Evolutionary conservation across 2,888 invertebrate species (phyloP).

Genomic region (Sylvicola cinctus): DNA sequence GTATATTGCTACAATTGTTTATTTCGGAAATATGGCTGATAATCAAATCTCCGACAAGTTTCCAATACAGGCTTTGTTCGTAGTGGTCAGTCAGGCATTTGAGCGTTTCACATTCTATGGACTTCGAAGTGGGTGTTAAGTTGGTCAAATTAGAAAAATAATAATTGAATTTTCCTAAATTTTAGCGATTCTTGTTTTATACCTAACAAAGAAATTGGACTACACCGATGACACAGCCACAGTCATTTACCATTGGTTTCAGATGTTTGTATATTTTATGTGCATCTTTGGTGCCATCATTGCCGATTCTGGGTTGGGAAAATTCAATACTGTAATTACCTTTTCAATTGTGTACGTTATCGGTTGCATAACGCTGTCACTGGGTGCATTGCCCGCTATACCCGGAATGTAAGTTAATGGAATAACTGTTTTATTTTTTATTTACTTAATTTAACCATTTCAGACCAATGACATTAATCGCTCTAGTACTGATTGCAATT

Average conservation of each 20-base stretch:
- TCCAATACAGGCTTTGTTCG: slow-evolving; percentile 79
- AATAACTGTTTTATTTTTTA: background rate
- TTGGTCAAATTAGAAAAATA: background rate
- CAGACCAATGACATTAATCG: slow-evolving; percentile 34
- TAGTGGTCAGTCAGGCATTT: slow-evolving; percentile 83
- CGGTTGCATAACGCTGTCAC: slow-evolving; percentile 44
- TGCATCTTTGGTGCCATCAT: slow-evolving; percentile 59
- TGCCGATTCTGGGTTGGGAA: slow-evolving; percentile 61
- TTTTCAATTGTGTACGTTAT: slow-evolving; percentile 49
- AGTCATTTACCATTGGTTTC: slow-evolving; percentile 51
- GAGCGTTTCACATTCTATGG: slow-evolving; percentile 91
- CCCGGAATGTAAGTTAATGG: slow-evolving; percentile 26
- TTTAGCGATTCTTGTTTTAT: slow-evolving; percentile 61
- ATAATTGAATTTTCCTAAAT: slow-evolving; percentile 15
- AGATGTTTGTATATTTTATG: slow-evolving; percentile 52
- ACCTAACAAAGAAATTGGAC: slow-evolving; percentile 40
- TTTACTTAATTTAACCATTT: background rate
- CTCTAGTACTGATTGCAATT: slow-evolving; percentile 45
- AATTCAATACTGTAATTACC: slow-evolving; percentile 53
- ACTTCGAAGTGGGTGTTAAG: slow-evolving; percentile 63
- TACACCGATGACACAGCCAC: slow-evolving; percentile 44
- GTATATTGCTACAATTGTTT: too few relatives aligned
- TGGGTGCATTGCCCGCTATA: slow-evolving; percentile 29
- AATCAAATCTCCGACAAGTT: too few relatives aligned
- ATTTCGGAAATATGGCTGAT: too few relatives aligned